Evolutionary conservation across 2,113 vertebrate genomes (phyloP).

Genomic region (Chaenogobius annularis): DNA sequence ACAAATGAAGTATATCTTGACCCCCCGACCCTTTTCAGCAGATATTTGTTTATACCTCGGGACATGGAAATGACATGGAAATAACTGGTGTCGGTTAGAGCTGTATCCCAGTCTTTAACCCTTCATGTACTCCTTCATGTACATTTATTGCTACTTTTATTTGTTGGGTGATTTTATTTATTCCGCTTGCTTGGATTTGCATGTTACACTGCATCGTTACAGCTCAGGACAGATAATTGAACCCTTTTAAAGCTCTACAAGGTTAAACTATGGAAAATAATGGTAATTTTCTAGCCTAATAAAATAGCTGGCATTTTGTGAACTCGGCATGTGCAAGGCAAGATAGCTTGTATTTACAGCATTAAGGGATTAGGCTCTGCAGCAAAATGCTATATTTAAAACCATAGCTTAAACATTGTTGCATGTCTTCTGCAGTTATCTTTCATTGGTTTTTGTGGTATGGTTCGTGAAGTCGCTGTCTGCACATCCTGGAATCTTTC

Average conservation of each 20-base stretch:
- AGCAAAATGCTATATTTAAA: not conserved
- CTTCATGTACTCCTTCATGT: not conserved
- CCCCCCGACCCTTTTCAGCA: not conserved
- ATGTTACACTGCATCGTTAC: not conserved
- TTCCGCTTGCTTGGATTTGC: conserved; percentile 13
- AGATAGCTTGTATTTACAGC: not conserved
- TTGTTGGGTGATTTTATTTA: not conserved
- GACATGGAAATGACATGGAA: conserved; percentile 57
- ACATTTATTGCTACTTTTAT: not conserved
- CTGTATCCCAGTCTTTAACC: not conserved
- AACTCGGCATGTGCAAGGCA: not conserved
- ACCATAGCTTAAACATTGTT: not conserved
- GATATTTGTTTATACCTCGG: conserved; percentile 31
- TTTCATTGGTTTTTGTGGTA: not conserved
- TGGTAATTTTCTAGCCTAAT: not conserved
- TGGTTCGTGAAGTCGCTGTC: not conserved
- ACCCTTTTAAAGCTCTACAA: not conserved
- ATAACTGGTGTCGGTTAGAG: conserved; percentile 1
- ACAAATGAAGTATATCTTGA: not conserved
- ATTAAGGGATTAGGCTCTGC: conserved; percentile 1
- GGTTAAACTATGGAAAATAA: not conserved
- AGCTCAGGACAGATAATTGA: not conserved
- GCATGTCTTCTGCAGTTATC: not conserved
- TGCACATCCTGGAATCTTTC: not conserved
- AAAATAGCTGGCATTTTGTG: not conserved